Evolutionary conservation across 2,888 invertebrate genomes (phyloP), one percentile per base, ranked within the genome.

Genomic region (Euphydryas editha): DNA sequence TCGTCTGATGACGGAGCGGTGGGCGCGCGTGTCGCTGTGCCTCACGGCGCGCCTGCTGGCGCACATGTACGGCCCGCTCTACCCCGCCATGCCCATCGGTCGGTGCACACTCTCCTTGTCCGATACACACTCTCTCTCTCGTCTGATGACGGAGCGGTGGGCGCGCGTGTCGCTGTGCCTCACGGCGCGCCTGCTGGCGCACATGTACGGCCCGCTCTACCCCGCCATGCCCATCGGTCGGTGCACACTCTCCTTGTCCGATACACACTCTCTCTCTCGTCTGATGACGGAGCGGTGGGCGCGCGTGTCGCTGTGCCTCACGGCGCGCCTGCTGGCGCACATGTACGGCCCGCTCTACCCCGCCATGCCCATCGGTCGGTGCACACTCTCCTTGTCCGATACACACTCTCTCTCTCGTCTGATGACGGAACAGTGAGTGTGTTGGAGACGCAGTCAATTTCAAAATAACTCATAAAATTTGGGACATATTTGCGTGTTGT

Each of bases 311-410:
- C 94, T 98, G 58, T 96, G 97, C 1, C 94, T 99, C 67, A 98
- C 98, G 0, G 96, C 97, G 1, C 93, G 96, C 51, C 93, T 99
- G 59, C 91, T 99, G 20, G 94, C 95, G 71, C 97, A 98, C 81
- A 97, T 98, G 95, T 98, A 98, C 88, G 98, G 98, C 0, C 95
- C 97, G 7, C 92, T 94, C 65, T 97, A 97, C 91, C 97, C 97
- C 0, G 95, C 95, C 76, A 90, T 97, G 77, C 97, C 97, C 82
- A 95, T 97, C 60, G 86, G 94, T 86, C 59, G 59, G 55, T 62
- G 11, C 21, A 44, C 21, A 15, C 13, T 39, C 51, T 39, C 20
- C n/a, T n/a, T n/a, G n/a, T n/a, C n/a, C n/a, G n/a, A n/a, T n/a
- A 42, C 42, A 8, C 42, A 6, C 4, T 36, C 4, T 4, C 36